Base-by-base conservation (phyloP, 2,113 vertebrate species). In the Cygnus atratus region DNA sequence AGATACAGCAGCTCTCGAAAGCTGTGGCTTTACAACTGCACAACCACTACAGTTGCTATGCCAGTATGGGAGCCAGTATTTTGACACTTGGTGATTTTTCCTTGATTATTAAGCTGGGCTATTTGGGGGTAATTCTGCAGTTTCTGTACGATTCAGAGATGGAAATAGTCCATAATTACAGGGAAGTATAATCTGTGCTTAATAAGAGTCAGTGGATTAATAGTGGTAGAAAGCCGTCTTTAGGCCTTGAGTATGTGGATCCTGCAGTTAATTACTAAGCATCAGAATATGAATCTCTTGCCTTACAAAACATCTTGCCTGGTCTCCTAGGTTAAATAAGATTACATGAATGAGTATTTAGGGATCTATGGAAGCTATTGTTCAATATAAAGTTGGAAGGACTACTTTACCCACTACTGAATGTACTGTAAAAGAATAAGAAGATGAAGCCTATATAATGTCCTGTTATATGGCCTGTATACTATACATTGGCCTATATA, bases 51-150 rank as follows among this genome's bases (percentile, higher is more conserved):
- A 21, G 44, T 48, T 54, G 24, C 39, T 14, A 15, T 24, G 15
- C 26, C 33, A 24, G 46, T 37, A 78, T 0, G 0, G 13, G 16
- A 93, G 11, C 37, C 33, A 85, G 29, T 1, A 2, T 80, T 86
- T 68, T 74, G 29, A 13, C 0, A 1, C 13, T 11, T 41, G 35
- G 24, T 52, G 21, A 3, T 3, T 29, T 75, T 73, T 33, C 4
- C 11, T 35, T 77, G 16, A 48, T 78, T 74, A 18, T 55, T 88
- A 19, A 26, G 15, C 24, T 75, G 67, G 16, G 16, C 35, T 52
- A 2, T 65, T 41, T 74, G 85, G 39, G 33, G 29, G 7, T 43
- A 85, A 52, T 54, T 77, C 43, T 80, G 52, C 10, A 1, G 1
- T 66, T 94, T 92, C n/a, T 68, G 28, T 9, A 87, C 54, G 67